Base-by-base conservation (phyloP, 2,888 invertebrate genomes). In the Lydus trimaculatus region DNA sequence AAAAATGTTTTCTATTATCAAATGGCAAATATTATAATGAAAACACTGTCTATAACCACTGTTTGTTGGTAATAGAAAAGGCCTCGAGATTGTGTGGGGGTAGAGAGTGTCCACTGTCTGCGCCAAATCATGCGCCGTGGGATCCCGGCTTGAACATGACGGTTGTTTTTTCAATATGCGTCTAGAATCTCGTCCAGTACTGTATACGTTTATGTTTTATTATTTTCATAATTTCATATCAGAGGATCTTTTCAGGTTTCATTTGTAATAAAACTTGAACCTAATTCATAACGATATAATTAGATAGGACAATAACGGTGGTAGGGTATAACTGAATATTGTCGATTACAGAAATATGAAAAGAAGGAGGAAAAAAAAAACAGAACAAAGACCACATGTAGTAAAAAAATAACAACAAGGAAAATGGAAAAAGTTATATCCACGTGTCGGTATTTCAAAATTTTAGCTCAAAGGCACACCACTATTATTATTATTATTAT, bases 381-480 rank as follows among this genome's bases (percentile, higher is more conserved):
- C 17, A 43, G 43, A 43, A 43, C 43, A 43, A 43, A 43, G 17
- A 17, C 43, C 43, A 62, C 66, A 66, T 61, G 61, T 66, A 62
- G 52, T 33, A 61, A 20, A 33, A 11, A 25, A 43, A 52, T 60
- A 31, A 43, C 11, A 17, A 43, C 17, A 43, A 43, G 17, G 11
- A 17, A n/a, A 36, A 36, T 13, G 17, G 43, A 43, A n/a, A 43
- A 43, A n/a, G 43, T 43, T 43, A 17, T 61, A 33, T 39, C 5
- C 68, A 68, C 68, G 68, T 64, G 68, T 28, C 68, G 60, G 58
- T 67, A 43, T 43, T 43, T 43, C 17, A 43, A n/a, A 43, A 43
- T 43, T 43, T 43, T 43, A n/a, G 43, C 43, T 43, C 8, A 43
- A 43, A 43, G 43, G 43, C 43, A 43, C 43, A 43, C 17, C 8